phyloP scores from a whole-genome alignment of 2,113 vertebrate genomes.

The Castor canadensis region DNA sequence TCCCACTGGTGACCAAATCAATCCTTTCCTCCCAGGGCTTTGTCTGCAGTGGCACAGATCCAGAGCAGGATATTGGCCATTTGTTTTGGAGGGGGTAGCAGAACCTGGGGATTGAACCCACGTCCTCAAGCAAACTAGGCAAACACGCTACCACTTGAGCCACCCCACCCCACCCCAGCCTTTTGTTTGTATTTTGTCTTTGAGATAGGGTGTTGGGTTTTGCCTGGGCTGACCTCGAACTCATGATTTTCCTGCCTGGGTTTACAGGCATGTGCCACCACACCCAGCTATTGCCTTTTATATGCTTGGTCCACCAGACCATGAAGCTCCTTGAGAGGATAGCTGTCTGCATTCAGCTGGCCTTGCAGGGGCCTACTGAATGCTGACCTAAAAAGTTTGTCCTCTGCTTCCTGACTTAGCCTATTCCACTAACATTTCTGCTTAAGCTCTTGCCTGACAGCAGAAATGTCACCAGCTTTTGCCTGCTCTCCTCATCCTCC shows the following conservation, averaged over 20 bases:
- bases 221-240: no score
- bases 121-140: no score
- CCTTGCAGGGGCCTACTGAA: not conserved
- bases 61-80: not conserved
- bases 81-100: no score
- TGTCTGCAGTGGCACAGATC: not conserved
- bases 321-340: not conserved
- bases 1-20: not conserved
- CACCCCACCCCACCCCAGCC: no score
- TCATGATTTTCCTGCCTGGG: no score
- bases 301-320: not conserved
- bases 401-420: constrained; percentile 20
- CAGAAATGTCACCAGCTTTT: not conserved
- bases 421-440: not conserved
- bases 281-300: not conserved
- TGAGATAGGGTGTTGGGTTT: no score
- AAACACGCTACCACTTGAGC: no score
- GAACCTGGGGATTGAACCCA: no score
- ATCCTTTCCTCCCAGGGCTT: not conserved
- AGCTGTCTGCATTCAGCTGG: not conserved
- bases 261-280: no score
- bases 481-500: not conserved
- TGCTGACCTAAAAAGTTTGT: not conserved
- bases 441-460: not conserved
- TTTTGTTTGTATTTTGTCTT: no score